Base-by-base conservation (phyloP, 2,888 invertebrate species). In the Marasmarcha lunaedactyla region DNA sequence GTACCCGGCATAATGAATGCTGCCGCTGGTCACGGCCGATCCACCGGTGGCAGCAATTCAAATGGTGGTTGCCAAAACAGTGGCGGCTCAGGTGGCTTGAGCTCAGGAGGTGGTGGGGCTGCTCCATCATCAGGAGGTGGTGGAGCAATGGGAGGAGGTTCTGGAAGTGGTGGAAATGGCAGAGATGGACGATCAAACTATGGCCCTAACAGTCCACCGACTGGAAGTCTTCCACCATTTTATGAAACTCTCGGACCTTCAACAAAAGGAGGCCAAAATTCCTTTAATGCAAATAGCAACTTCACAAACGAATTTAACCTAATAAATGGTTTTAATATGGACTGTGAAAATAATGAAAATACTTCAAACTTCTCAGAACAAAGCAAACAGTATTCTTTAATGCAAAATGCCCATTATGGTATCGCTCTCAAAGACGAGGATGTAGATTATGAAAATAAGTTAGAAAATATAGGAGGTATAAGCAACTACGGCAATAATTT, bases 151-250 rank as follows among this genome's bases (percentile, higher is more conserved):
- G 88, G 88, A 13, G 87, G 90, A 4, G 89, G 89, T 1, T 90
- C 90, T 1, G 91, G 92, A 20, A 93, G 92, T 33, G 92, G 93
- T 59, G 89, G 90, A 45, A 87, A 87, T 43, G 93, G 93, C 1
- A 87, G 93, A 33, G 93, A 93, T 62, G 93, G 94, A 0, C 87
- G 94, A 37, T 90, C 92, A 44, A 93, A 93, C 65, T 94, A 94
- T 62, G 93, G 93, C 1, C 94, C 94, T 5, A 93, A 92, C 51
- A 94, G 93, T 54, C 94, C 94, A 38, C 94, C 94, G 1, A 93
- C 93, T 0, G 93, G 93, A 10, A 92, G 93, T 38, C 76, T 94
- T 44, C 94, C 94, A n/a, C 94, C 94, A 1, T 94, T 94, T 59
- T 94, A 94, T 66, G 94, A 94, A 71, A 92, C 92, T 7, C 84